Evolutionary conservation across 2,888 invertebrate genomes (phyloP).

Genomic region (Platypus cylindrus): DNA sequence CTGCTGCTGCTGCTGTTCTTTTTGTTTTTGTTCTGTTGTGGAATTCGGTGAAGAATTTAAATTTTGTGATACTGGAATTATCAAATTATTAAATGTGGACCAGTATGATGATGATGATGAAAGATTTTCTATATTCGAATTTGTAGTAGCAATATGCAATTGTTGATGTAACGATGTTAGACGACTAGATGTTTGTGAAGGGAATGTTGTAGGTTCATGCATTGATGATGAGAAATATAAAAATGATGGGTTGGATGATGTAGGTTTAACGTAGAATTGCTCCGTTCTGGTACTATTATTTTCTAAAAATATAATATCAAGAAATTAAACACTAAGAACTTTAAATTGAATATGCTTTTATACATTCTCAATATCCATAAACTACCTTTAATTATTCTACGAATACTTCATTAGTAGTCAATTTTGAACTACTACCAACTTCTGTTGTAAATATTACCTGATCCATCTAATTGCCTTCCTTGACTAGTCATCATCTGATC

Average conservation of each 20-base stretch:
- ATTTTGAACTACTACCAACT: neutral
- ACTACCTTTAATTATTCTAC: too few relatives aligned
- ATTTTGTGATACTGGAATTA: slow-evolving; percentile 7
- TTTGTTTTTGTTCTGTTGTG: slow-evolving; percentile 18
- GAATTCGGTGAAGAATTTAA: slow-evolving; percentile 10
- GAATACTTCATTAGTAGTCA: too few relatives aligned
- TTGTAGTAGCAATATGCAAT: slow-evolving; percentile 34
- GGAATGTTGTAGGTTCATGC: slow-evolving; percentile 28
- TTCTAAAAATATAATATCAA: too few relatives aligned
- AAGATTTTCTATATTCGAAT: slow-evolving; percentile 31
- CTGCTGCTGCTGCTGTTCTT: slow-evolving; percentile 13
- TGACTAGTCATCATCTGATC: slow-evolving; percentile 34
- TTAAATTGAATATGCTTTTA: too few relatives aligned
- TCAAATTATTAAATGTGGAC: slow-evolving; percentile 34
- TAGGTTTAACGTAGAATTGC: too few relatives aligned
- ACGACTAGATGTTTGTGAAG: slow-evolving; percentile 35
- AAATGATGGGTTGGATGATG: slow-evolving; percentile 16
- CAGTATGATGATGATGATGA: slow-evolving; percentile 31
- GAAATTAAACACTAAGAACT: too few relatives aligned
- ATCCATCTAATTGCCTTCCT: slow-evolving; percentile 3
- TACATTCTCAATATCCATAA: too few relatives aligned
- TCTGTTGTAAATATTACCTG: slow-evolving; percentile 7
- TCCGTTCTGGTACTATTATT: too few relatives aligned
- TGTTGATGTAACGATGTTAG: slow-evolving; percentile 42
- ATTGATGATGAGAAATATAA: slow-evolving; percentile 26